Base-by-base conservation (phyloP, 2,797 vertebrate genomes). In the Amblyraja radiata region DNA sequence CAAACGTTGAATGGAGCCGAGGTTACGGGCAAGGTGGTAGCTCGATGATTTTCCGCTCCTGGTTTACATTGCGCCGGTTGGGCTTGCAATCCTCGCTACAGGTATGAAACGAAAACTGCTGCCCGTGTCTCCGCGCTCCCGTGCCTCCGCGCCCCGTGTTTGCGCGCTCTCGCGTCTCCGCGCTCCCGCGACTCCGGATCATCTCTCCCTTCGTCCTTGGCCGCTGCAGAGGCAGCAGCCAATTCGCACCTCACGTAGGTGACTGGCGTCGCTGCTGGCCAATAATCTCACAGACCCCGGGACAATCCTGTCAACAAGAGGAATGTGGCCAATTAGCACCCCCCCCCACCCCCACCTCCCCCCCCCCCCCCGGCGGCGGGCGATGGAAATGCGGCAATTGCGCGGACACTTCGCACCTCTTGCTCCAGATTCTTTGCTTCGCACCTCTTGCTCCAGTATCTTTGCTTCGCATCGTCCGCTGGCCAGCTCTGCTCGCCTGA, bases 231-330 rank as follows among this genome's bases (percentile, higher is more conserved):
- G 91, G 71, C 94, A 83, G 79, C 81, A 58, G 36, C 93, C 94
- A 68, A 80, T 25, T 71, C 54, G 71, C 36, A 1, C 25, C 25
- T 93, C 74, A 84, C 93, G 93, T 23, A 9, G 25, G 94, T 94
- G 96, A 96, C 94, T 95, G 96, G 93, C 96, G 94, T 94, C 0
- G 86, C 25, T 3, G 58, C 78, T 73, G 79, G 93, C 96, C 93
- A 96, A 96, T 96, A 36, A 93, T 4, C 6, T 23, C 10, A 6
- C 18, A 11, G 10, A 54, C 7, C 6, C 61, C n/a, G 78, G 93
- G 25, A 83, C 83, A 16, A 7, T 46, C 32, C 81, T 11, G 74
- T 8, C n/a, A 58, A 54, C 86, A 83, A 93, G 93, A 94, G 95
- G 95, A 96, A 96, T 96, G 61, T 39, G n/a, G 71, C 39, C 36